Evolutionary conservation across 1,140 invertebrate species (phyloP).

Genomic region (Amphibalanus amphitrite): DNA sequence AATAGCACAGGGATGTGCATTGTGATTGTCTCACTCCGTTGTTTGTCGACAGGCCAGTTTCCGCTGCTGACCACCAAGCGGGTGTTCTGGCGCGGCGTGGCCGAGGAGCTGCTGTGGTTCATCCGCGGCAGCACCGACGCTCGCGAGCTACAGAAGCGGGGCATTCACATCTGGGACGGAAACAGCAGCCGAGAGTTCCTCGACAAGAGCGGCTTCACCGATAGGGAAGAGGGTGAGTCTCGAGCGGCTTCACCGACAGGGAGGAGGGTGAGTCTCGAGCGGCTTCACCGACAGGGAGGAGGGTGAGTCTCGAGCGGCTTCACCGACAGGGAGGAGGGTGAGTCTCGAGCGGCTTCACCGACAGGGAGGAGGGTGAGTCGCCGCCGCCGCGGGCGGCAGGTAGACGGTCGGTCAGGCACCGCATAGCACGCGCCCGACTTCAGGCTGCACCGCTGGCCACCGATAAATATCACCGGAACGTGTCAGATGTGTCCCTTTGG

Average conservation of each 20-base stretch:
- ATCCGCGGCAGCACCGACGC: conserved; percentile 84
- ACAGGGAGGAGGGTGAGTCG: too few species aligned
- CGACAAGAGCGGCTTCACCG: conserved; percentile 65
- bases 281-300: conserved; percentile 5
- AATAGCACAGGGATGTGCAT: conserved; percentile 1
- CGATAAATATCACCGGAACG: too few species aligned
- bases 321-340: too few species aligned
- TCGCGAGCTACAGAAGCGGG: conserved; percentile 63
- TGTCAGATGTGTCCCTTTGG: too few species aligned
- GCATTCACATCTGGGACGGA: conserved; percentile 93
- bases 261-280: too few species aligned
- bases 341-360: too few species aligned
- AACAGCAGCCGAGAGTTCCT: conserved; percentile 84
- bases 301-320: too few species aligned
- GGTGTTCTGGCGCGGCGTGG: conserved; percentile 82
- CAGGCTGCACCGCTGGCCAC: too few species aligned
- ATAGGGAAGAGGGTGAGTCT: conserved; percentile 54
- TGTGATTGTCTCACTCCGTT: conserved; percentile 3
- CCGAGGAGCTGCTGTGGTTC: conserved; percentile 94
- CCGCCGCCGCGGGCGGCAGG: too few species aligned
- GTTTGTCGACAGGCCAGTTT: conserved; percentile 40
- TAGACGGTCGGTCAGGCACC: too few species aligned
- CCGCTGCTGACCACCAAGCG: conserved; percentile 92
- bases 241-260: too few species aligned
- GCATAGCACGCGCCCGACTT: too few species aligned